Percentiles rank a stretch among this genome's conserved stretches.
Evolutionary conservation across 53 echinoderm and acorn worm genomes (phyloP).

Genomic region (Luidia sarsii): DNA sequence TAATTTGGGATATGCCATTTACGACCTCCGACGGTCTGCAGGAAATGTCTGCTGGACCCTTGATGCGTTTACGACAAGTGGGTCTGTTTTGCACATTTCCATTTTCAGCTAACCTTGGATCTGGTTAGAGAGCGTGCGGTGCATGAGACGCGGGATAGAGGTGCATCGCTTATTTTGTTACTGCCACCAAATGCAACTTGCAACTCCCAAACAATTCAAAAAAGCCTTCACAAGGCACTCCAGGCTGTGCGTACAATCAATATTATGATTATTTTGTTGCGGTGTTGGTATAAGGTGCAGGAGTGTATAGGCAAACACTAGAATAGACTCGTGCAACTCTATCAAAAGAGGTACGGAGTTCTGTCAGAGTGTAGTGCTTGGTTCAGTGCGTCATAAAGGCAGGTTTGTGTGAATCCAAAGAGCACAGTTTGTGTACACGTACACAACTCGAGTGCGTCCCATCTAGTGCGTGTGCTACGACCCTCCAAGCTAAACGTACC

Average conservation of each 20-base stretch:
- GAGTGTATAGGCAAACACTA: conserved; percentile 3
- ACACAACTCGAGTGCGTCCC: too few relatives aligned
- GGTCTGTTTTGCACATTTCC: conserved; percentile 39
- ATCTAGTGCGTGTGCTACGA: too few relatives aligned
- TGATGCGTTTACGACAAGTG: conserved; percentile 33
- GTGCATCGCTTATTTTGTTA: too few relatives aligned
- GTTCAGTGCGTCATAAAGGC: background rate
- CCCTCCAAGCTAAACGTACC: too few relatives aligned
- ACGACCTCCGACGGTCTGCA: conserved; percentile 33
- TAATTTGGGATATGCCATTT: conserved; percentile 33
- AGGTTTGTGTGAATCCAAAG: conserved; percentile 34
- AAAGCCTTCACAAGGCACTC: conserved; percentile 21
- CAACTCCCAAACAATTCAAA: background rate
- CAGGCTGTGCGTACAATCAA: background rate
- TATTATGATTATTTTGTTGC: conserved; percentile 31
- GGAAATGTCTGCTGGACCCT: conserved; percentile 21
- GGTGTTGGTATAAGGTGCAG: background rate
- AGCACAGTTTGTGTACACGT: conserved; percentile 40
- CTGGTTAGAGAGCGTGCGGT: too few relatives aligned
- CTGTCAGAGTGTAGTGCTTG: background rate
- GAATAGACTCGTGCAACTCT: conserved; percentile 36
- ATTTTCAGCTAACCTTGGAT: conserved; percentile 6
- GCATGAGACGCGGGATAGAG: too few relatives aligned
- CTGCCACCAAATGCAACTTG: background rate
- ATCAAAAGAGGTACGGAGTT: conserved; percentile 15